A percentile compares a stretch with the other conserved stretches of the same genome.
Evolutionary conservation across 2,113 vertebrate genomes (phyloP).

Genomic region (Amphiprion ocellaris): DNA sequence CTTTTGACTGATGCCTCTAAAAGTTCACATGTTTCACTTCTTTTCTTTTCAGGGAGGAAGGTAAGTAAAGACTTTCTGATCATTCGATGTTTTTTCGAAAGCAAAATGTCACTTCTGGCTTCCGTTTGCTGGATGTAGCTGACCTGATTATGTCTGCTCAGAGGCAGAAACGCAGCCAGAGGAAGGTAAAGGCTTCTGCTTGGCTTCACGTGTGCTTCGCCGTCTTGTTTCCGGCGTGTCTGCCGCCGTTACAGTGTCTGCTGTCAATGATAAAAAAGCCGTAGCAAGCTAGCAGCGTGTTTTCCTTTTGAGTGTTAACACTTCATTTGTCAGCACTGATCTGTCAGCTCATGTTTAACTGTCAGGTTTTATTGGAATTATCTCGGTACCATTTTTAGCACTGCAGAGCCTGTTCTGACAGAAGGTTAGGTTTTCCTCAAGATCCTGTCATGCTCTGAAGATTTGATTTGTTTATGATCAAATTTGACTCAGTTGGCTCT

Average conservation of each 20-base stretch:
- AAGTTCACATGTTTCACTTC: not conserved
- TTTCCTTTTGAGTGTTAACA: constrained; percentile 35
- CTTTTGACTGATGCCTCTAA: not conserved
- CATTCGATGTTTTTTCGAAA: constrained; percentile 6
- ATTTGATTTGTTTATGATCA: constrained; percentile 1
- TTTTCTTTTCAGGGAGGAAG: constrained; percentile 73
- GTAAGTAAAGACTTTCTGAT: constrained; percentile 63
- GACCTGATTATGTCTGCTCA: constrained; percentile 73
- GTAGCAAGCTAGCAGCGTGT: constrained; percentile 8
- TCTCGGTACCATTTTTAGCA: constrained; percentile 25
- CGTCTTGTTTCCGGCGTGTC: constrained; percentile 31
- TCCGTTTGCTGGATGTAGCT: constrained; percentile 16
- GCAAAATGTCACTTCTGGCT: constrained; percentile 24
- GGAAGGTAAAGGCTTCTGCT: constrained; percentile 59
- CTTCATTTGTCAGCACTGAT: constrained; percentile 29
- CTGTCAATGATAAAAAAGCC: constrained; percentile 46
- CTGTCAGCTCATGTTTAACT: constrained; percentile 17
- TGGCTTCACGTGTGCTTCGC: constrained; percentile 27
- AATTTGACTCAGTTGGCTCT: not conserved
- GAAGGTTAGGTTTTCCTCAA: not conserved
- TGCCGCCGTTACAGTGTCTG: constrained; percentile 27
- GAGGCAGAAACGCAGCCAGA: constrained; percentile 43
- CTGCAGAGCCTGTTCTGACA: constrained; percentile 35
- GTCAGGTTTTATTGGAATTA: constrained; percentile 15
- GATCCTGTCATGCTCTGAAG: not conserved